Evolutionary conservation across 2,888 invertebrate genomes (phyloP).

Genomic region (Melanchra persicariae): DNA sequence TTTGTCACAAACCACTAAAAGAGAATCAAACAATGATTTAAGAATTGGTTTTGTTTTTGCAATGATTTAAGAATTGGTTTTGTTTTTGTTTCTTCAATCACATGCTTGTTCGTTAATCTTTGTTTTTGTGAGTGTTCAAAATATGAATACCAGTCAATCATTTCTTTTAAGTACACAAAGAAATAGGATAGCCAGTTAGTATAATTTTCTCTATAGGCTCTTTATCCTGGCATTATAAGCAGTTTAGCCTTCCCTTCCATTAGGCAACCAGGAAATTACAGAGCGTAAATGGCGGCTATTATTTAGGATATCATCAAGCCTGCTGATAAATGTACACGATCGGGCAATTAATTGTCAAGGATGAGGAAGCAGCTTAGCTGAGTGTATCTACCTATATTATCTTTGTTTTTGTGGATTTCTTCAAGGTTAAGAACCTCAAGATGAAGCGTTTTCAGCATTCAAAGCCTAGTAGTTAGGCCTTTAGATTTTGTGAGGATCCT

Average conservation of each 20-base stretch:
- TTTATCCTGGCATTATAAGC: slow-evolving; percentile 38
- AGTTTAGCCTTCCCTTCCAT: slow-evolving; percentile 54
- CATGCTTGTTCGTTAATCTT: neutral
- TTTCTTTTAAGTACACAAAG: neutral
- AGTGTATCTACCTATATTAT: slow-evolving; percentile 1
- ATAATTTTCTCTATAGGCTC: slow-evolving; percentile 6
- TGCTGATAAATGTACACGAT: slow-evolving; percentile 61
- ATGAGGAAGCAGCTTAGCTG: slow-evolving; percentile 13
- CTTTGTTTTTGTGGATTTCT: slow-evolving; percentile 4
- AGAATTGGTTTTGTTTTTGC: slow-evolving; percentile 14
- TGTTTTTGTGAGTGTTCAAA: slow-evolving; percentile 9
- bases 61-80: slow-evolving; percentile 15
- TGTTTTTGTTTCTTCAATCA: slow-evolving; percentile 10
- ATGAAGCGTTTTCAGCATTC: slow-evolving; percentile 15
- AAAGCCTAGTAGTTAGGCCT: slow-evolving; percentile 8
- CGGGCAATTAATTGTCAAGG: slow-evolving; percentile 58
- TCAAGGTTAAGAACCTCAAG: slow-evolving; percentile 15
- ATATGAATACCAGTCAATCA: slow-evolving; percentile 5
- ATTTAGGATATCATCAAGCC: slow-evolving; percentile 65
- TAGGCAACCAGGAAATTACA: slow-evolving; percentile 61
- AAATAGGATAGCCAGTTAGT: slow-evolving; percentile 17
- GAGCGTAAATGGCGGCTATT: slow-evolving; percentile 57
- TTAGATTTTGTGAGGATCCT: slow-evolving; percentile 1
- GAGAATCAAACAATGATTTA: slow-evolving; percentile 31
- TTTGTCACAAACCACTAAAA: slow-evolving; percentile 17